Evolutionary conservation across 2,888 invertebrate species (phyloP).

Genomic region (Reticulitermes lucifugus): DNA sequence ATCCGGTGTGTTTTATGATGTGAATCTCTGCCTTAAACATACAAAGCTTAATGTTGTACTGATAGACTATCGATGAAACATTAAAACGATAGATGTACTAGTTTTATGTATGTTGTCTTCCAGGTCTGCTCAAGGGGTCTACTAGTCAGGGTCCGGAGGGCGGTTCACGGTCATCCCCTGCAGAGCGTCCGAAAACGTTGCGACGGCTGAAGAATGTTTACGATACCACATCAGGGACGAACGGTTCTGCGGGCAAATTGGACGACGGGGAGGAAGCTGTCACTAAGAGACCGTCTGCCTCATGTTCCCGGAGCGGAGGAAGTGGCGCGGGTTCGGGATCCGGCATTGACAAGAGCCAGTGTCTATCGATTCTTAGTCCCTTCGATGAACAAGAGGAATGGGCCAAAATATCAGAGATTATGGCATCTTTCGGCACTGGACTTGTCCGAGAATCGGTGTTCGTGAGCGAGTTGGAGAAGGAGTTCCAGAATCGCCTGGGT

Average conservation of each 20-base stretch:
- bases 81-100: not conserved
- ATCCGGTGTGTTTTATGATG: not conserved
- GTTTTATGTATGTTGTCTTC: slow-evolving; percentile 57
- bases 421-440: slow-evolving; percentile 92
- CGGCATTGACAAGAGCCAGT: slow-evolving; percentile 60
- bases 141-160: slow-evolving; percentile 64
- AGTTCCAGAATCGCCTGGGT: slow-evolving; percentile 80
- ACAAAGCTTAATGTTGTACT: too few relatives aligned
- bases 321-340: slow-evolving; percentile 61
- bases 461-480: slow-evolving; percentile 82
- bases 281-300: slow-evolving; percentile 66
- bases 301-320: slow-evolving; percentile 53
- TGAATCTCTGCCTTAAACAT: not conserved
- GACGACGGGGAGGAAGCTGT: slow-evolving; percentile 39
- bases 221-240: slow-evolving; percentile 63
- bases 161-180: slow-evolving; percentile 67
- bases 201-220: slow-evolving; percentile 81
- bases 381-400: slow-evolving; percentile 96
- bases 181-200: slow-evolving; percentile 80
- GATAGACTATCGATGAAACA: not conserved
- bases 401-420: slow-evolving; percentile 95
- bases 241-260: slow-evolving; percentile 57
- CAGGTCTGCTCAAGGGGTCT: slow-evolving; percentile 87
- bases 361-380: slow-evolving; percentile 79
- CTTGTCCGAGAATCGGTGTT: slow-evolving; percentile 82